Conservation (phyloP, 2,113 vertebrate species). For the Colaptes auratus region DNA sequence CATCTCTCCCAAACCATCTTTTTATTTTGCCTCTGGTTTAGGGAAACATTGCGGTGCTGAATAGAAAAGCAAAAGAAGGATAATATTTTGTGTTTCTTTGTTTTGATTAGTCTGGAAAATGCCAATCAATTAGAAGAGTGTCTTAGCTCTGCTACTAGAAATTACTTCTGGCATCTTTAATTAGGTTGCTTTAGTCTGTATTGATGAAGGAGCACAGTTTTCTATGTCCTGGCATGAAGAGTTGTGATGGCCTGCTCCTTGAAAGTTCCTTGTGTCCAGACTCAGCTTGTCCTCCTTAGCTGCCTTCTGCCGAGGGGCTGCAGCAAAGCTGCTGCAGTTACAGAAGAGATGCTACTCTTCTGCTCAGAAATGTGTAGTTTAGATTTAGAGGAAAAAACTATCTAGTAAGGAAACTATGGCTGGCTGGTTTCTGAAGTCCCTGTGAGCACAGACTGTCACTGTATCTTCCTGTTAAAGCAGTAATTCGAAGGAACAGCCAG, state of each 20-base stretch:
- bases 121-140: not conserved
- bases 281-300: not conserved
- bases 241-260: not conserved
- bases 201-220: not conserved
- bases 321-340: not conserved
- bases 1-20: not conserved
- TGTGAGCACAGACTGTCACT: not conserved
- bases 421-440: not conserved
- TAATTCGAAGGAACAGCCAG: not conserved
- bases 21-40: not conserved
- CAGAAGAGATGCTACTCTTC: not conserved
- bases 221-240: not conserved
- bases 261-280: not conserved
- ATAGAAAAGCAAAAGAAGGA: not conserved
- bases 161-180: not conserved
- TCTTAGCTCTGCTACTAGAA: not conserved
- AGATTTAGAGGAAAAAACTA: not conserved
- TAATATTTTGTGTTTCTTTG: not conserved
- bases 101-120: not conserved
- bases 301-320: not conserved
- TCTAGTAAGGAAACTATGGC: not conserved
- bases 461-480: slow-evolving; percentile 2
- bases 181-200: not conserved
- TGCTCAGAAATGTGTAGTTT: not conserved
- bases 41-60: not conserved